Percentiles rank a stretch among this genome's conserved stretches.
Evolutionary conservation across 2,113 vertebrate genomes (phyloP).

Genomic region (Pelusios castaneus): DNA sequence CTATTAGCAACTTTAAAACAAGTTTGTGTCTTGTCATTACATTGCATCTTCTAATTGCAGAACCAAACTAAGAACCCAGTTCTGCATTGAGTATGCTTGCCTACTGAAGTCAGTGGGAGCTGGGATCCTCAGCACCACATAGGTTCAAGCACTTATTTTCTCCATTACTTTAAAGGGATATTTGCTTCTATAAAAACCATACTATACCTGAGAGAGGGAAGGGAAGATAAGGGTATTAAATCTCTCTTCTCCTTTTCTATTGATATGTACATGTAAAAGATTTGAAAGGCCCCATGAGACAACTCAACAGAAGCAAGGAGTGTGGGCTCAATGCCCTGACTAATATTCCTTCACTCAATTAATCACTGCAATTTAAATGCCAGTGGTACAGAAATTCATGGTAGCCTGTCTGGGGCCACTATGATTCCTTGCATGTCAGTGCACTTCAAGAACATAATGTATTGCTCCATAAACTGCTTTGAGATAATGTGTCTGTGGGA

Average conservation of each 20-base stretch:
- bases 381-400: neutral
- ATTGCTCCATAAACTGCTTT: neutral
- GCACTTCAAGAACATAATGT: neutral
- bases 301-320: constrained; percentile 17
- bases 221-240: neutral
- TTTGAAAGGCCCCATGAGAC: neutral
- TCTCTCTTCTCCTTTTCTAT: neutral
- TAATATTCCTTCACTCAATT: neutral
- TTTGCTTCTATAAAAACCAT: neutral
- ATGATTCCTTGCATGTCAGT: neutral
- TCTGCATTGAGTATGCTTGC: fast-evolving
- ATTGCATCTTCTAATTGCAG: neutral
- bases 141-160: neutral
- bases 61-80: neutral
- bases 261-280: neutral
- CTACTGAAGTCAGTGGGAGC: neutral
- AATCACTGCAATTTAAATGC: neutral
- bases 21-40: neutral
- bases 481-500: neutral
- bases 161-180: neutral
- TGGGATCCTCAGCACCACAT: neutral
- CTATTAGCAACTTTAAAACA: neutral
- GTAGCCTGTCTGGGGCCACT: neutral
- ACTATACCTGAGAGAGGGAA: neutral
- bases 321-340: neutral